Evolutionary conservation across 2,113 vertebrate genomes (phyloP).

Genomic region (Salvelinus fontinalis): DNA sequence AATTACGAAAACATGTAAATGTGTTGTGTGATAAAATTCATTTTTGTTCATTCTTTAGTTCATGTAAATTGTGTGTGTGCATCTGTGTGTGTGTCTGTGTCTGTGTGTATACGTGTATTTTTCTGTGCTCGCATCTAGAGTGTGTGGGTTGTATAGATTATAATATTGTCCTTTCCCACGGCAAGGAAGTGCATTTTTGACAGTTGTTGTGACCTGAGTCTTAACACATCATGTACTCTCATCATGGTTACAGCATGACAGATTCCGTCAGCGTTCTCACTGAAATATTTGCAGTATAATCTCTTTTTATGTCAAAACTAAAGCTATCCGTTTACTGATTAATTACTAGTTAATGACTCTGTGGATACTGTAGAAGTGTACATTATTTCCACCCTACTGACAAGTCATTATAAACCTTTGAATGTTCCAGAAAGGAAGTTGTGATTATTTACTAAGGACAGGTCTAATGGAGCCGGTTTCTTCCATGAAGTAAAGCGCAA

Average conservation of each 20-base stretch:
- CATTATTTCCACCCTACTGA: neutral
- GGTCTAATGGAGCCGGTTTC: neutral
- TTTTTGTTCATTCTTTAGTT: neutral
- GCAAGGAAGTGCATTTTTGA: neutral
- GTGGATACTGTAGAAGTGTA: neutral
- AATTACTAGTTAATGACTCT: neutral
- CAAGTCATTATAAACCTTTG: too few relatives aligned
- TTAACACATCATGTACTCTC: neutral
- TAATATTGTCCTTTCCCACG: neutral
- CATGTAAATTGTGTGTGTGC: neutral
- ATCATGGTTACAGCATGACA: neutral
- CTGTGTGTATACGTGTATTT: neutral
- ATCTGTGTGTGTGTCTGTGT: neutral
- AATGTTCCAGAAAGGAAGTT: neutral
- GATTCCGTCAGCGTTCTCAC: neutral
- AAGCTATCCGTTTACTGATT: neutral
- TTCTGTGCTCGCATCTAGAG: neutral
- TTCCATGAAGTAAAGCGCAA: neutral
- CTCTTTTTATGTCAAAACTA: neutral
- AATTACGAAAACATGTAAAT: neutral
- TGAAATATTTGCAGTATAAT: neutral
- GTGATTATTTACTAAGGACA: neutral
- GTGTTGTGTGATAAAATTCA: too few relatives aligned
- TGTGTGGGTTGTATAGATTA: neutral
- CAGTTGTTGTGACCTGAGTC: neutral